A percentile compares a stretch with the other conserved stretches of the same genome.
Evolutionary conservation across 1,140 invertebrate genomes (phyloP).

Genomic region (Dendroctonus valens): DNA sequence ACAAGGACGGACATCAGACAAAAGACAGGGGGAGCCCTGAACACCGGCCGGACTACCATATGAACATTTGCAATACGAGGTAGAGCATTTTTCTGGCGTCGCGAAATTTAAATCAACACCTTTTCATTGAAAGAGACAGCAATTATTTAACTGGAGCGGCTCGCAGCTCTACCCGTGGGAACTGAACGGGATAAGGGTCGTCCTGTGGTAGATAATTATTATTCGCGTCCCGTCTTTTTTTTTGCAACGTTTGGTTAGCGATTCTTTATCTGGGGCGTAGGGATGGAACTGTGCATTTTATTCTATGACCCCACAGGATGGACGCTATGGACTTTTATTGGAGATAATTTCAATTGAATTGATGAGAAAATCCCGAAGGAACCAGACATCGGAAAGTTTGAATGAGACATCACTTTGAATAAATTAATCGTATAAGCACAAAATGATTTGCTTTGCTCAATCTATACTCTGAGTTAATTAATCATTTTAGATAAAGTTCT

Average conservation of each 20-base stretch:
- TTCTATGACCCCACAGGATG: slow-evolving; percentile 21
- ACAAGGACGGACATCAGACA: slow-evolving; percentile 17
- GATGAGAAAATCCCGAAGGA: too few species aligned
- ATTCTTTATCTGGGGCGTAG: slow-evolving; percentile 23
- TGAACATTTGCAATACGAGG: slow-evolving; percentile 39
- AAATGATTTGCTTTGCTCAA: too few species aligned
- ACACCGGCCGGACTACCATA: slow-evolving; percentile 31
- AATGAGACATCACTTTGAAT: too few species aligned
- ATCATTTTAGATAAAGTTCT: too few species aligned
- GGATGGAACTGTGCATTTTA: slow-evolving; percentile 13
- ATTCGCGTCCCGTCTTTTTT: slow-evolving; percentile 28
- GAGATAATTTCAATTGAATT: too few species aligned
- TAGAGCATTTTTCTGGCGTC: slow-evolving; percentile 36
- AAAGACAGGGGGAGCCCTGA: slow-evolving; percentile 2
- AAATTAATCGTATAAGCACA: too few species aligned
- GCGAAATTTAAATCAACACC: slow-evolving; percentile 44
- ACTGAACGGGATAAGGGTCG: slow-evolving; percentile 29
- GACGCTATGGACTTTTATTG: not conserved
- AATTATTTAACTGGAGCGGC: slow-evolving; percentile 25
- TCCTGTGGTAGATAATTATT: slow-evolving; percentile 25
- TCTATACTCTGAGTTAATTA: too few species aligned
- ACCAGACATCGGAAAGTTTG: too few species aligned
- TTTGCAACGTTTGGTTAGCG: slow-evolving; percentile 29
- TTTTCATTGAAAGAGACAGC: slow-evolving; percentile 35
- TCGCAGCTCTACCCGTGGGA: slow-evolving; percentile 28